These are phyloP conservation scores for Calliopum simillimum DNA, from an alignment of 2,888 invertebrate genomes.

Conservation along the genomic window DNA sequence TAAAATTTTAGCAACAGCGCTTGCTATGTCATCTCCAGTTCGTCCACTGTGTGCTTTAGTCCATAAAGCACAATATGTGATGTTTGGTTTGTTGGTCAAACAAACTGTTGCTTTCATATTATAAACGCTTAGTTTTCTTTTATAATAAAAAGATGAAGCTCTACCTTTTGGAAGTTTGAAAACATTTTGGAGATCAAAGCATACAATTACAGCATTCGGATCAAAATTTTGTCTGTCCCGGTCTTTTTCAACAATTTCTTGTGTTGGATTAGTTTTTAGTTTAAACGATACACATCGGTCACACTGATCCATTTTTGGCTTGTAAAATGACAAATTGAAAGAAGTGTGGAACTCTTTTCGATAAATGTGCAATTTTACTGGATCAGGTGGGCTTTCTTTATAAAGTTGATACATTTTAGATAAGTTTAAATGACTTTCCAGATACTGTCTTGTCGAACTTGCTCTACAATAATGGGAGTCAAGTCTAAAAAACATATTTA, in stretches of 20 bases:
- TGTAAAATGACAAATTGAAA: not conserved
- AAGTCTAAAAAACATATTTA: not conserved
- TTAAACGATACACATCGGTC: constrained; percentile 12
- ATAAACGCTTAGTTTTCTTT: constrained; percentile 18
- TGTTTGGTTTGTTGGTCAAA: not conserved
- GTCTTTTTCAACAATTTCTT: constrained; percentile 7
- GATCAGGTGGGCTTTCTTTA: not conserved
- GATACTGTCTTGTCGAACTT: not conserved
- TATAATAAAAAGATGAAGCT: constrained; percentile 27
- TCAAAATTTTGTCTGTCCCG: constrained; percentile 22
- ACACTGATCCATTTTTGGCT: constrained; percentile 12
- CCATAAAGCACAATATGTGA: constrained; percentile 24
- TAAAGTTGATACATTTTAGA: not conserved
- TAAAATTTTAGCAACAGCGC: constrained; percentile 21
- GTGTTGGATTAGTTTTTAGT: not conserved
- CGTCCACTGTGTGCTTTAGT: constrained; percentile 7
- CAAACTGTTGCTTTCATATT: constrained; percentile 17
- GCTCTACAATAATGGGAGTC: not conserved
- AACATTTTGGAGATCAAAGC: constrained; percentile 28
- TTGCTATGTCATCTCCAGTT: constrained; percentile 28
- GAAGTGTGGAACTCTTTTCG: not conserved
- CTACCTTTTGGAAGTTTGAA: constrained; percentile 22
- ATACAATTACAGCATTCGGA: constrained; percentile 21
- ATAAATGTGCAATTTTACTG: not conserved
- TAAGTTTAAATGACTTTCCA: not conserved